Evolutionary conservation across 2,113 vertebrate species (phyloP).

Genomic region (Apaloderma vittatum): DNA sequence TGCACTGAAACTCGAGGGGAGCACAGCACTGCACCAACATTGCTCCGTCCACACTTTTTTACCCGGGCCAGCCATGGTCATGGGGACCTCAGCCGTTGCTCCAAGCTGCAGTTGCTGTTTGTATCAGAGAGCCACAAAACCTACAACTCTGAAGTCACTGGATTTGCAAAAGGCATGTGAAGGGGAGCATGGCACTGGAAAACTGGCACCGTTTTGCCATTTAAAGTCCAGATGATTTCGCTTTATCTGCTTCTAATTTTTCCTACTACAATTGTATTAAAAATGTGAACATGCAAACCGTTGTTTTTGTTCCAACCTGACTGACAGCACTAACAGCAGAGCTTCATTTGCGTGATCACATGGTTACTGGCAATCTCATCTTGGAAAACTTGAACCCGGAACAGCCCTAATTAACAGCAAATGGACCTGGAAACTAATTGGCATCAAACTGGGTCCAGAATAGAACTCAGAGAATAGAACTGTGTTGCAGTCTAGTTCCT

Average conservation of each 20-base stretch:
- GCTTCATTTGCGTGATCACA: slow-evolving; percentile 22
- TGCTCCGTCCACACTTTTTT: too few relatives aligned
- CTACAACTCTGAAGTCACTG: too few relatives aligned
- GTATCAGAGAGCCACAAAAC: too few relatives aligned
- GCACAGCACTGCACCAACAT: too few relatives aligned
- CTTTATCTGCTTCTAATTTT: not conserved
- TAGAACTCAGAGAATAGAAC: not conserved
- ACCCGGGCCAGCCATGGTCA: too few relatives aligned
- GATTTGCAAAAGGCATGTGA: too few relatives aligned
- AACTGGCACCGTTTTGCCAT: not conserved
- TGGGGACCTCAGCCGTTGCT: too few relatives aligned
- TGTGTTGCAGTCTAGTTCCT: slow-evolving; percentile 1
- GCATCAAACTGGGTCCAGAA: slow-evolving; percentile 6
- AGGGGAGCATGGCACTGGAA: not conserved
- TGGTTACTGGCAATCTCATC: slow-evolving; percentile 36
- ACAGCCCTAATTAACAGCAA: slow-evolving; percentile 55
- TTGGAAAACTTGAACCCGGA: slow-evolving; percentile 39
- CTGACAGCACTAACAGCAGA: slow-evolving; percentile 3
- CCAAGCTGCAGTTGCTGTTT: too few relatives aligned
- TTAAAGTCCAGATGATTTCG: not conserved
- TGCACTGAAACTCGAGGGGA: not conserved
- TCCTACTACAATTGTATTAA: not conserved
- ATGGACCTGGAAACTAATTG: slow-evolving; percentile 56
- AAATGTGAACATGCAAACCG: not conserved
- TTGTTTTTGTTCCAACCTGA: slow-evolving; percentile 29